A percentile compares a stretch with the other conserved stretches of the same genome.
Conservation (phyloP, 2,797 vertebrate genomes). For the Spatula clypeata region DNA sequence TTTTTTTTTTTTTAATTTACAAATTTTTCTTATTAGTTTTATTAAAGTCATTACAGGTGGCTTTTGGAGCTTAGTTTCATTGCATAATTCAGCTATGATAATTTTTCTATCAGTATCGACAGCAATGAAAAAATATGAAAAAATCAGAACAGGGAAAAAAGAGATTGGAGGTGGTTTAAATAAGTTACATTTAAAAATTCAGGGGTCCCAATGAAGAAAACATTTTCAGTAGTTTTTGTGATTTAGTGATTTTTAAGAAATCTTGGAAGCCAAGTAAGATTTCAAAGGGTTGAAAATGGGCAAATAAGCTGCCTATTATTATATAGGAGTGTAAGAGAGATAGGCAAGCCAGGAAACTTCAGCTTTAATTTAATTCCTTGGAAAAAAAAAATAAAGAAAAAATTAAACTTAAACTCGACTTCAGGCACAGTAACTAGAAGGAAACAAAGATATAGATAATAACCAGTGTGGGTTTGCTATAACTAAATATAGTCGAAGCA, state of each 20-base stretch:
- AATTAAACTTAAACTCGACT: background rate
- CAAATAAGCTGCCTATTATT: background rate
- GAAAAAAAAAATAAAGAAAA: background rate
- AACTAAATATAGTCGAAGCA: background rate
- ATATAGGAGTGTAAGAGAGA: background rate
- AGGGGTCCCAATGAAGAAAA: background rate
- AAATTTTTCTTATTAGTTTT: background rate
- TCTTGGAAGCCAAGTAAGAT: background rate
- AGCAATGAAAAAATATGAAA: background rate
- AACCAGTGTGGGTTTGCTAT: rapidly evolving
- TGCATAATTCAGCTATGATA: background rate
- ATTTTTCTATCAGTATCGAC: background rate
- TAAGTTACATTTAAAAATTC: background rate
- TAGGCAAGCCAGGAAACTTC: background rate
- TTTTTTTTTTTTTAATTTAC: background rate
- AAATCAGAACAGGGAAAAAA: background rate
- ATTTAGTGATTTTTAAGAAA: background rate
- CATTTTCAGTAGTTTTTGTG: background rate
- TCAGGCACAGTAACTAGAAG: background rate
- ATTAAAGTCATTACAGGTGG: background rate
- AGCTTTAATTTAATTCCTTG: background rate
- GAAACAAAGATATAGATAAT: background rate
- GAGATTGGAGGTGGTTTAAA: background rate
- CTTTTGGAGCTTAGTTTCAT: background rate
- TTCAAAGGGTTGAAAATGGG: background rate